phyloP scores from a whole-genome alignment of 2,888 invertebrate species.

The Meiosimyza platycephala region DNA sequence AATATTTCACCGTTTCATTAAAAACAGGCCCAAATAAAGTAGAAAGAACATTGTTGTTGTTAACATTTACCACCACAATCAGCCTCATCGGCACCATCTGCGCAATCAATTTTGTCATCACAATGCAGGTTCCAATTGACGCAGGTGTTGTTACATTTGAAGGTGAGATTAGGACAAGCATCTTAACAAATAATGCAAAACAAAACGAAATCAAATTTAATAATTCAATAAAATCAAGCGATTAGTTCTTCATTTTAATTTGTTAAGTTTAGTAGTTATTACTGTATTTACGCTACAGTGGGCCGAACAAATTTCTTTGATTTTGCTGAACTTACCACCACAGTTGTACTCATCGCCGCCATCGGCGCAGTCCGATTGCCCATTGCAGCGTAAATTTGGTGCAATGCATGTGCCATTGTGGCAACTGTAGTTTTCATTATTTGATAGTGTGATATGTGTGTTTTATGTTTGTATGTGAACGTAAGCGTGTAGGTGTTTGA shows the following conservation, averaged over 20 bases:
- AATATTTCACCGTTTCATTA: no score
- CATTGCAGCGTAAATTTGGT: conserved; percentile 72
- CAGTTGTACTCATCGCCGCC: conserved; percentile 75
- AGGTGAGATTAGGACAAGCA: conserved; percentile 48
- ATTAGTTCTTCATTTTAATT: no score
- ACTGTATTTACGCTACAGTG: no score
- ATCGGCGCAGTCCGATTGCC: conserved; percentile 69
- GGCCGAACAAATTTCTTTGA: no score
- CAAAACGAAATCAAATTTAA: background rate
- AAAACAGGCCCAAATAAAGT: no score
- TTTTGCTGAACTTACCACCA: conserved; percentile 67
- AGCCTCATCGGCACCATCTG: conserved; percentile 70
- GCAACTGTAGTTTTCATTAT: conserved; percentile 63
- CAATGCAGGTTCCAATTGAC: conserved; percentile 68
- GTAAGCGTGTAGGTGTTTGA: conserved; percentile 32
- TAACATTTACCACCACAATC: conserved; percentile 60
- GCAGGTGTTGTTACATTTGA: conserved; percentile 68
- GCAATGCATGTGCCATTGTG: conserved; percentile 75
- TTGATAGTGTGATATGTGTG: background rate
- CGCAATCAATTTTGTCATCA: conserved; percentile 72
- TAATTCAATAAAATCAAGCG: conserved; percentile 20
- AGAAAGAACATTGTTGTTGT: no score
- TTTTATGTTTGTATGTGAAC: conserved; percentile 25
- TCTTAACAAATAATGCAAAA: conserved; percentile 21
- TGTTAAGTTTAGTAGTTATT: no score